Conservation (phyloP, 2,797 vertebrate species). For the Alcedo atthis region DNA sequence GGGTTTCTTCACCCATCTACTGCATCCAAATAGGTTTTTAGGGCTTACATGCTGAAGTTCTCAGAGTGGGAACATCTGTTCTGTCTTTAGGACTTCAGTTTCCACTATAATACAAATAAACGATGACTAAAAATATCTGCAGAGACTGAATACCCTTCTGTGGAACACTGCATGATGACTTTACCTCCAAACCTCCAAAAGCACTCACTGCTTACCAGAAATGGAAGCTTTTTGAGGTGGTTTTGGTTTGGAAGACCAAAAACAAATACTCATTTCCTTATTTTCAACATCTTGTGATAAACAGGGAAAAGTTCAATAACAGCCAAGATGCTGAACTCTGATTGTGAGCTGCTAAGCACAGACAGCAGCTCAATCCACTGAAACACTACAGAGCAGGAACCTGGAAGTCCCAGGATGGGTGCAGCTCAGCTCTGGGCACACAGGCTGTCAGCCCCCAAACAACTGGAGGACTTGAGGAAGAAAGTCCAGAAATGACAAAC, state of each 20-base stretch:
- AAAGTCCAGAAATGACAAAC: not conserved
- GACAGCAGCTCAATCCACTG: not conserved
- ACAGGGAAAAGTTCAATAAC: conserved; percentile 10
- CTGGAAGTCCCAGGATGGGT: not conserved
- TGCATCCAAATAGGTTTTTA: not conserved
- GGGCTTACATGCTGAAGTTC: not conserved
- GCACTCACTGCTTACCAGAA: not conserved
- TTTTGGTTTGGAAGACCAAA: conserved; percentile 28
- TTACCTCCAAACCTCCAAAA: not conserved
- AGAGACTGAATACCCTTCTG: not conserved
- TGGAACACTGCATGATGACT: not conserved
- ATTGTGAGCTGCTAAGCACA: not conserved
- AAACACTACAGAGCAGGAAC: not conserved
- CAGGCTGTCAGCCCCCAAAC: not conserved
- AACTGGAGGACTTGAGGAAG: not conserved
- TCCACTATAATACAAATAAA: conserved; percentile 17
- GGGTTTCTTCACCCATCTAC: not conserved
- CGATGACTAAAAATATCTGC: not conserved
- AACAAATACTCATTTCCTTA: conserved; percentile 34
- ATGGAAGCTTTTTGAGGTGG: not conserved
- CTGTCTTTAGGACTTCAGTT: not conserved
- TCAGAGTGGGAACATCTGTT: not conserved
- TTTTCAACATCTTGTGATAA: conserved; percentile 32
- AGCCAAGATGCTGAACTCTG: not conserved
- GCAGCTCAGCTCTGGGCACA: not conserved